A percentile compares a stretch with the other conserved stretches of the same genome.
phyloP scores from a whole-genome alignment of 2,888 invertebrate genomes.

The Enoplolaimus lenunculus region DNA sequence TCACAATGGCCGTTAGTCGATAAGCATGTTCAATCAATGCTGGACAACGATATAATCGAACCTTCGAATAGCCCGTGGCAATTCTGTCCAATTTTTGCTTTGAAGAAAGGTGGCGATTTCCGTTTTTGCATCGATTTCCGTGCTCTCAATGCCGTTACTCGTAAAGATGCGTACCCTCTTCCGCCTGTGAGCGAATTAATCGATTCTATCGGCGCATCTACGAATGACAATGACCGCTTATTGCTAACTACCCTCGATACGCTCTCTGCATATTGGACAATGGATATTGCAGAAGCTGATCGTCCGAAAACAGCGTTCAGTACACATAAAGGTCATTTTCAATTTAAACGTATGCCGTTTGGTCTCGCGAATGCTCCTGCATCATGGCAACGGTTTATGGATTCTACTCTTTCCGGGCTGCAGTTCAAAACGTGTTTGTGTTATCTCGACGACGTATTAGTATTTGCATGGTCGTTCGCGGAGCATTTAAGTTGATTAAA shows the following conservation, averaged over 20 bases:
- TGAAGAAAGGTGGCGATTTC: slow-evolving; percentile 11
- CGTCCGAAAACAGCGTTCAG: neutral
- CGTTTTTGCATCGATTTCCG: slow-evolving; percentile 11
- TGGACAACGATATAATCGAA: neutral
- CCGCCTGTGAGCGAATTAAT: slow-evolving; percentile 1
- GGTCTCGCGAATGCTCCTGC: neutral
- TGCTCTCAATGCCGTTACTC: slow-evolving; percentile 16
- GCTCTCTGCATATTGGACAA: neutral
- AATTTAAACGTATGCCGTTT: neutral
- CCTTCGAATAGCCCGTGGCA: neutral
- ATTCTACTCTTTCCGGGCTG: neutral
- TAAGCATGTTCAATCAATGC: neutral
- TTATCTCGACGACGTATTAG: neutral
- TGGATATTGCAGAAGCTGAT: neutral
- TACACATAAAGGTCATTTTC: neutral
- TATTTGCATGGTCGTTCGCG: neutral
- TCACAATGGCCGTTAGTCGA: slow-evolving; percentile 1
- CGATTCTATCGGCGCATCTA: neutral
- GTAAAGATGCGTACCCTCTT: slow-evolving; percentile 13
- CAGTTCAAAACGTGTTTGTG: neutral
- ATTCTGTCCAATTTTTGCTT: neutral
- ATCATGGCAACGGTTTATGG: neutral
- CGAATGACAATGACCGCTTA: neutral
- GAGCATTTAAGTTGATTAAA: neutral
- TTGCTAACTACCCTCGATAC: neutral